Conservation (phyloP, 2,113 vertebrate species). For the Myrmecobius fasciatus region DNA sequence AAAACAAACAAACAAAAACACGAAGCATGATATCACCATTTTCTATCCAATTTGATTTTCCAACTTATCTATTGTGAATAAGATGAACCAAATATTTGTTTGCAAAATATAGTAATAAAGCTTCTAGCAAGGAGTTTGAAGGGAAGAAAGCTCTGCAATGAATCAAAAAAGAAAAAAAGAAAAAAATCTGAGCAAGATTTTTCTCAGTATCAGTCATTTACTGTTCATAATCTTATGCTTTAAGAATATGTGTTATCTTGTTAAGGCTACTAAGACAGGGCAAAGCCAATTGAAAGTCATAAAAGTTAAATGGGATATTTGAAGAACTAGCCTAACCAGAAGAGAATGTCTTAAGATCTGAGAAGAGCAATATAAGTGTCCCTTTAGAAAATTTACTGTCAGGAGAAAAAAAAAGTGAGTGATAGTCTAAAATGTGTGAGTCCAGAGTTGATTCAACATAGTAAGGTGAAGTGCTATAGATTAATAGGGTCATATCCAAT, state of each 20-base stretch:
- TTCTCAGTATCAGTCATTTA: not conserved
- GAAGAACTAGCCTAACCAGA: not conserved
- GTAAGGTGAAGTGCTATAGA: not conserved
- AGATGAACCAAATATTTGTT: constrained; percentile 61
- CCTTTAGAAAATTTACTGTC: not conserved
- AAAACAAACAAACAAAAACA: constrained; percentile 50
- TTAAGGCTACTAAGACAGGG: not conserved
- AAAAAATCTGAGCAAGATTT: constrained; percentile 38
- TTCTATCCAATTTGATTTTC: constrained; percentile 73
- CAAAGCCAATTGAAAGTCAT: not conserved
- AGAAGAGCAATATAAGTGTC: constrained; percentile 1
- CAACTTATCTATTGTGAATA: constrained; percentile 44
- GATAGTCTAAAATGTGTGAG: not conserved
- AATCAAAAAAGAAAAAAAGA: constrained; percentile 21
- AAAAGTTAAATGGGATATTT: not conserved
- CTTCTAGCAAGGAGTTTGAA: constrained; percentile 39
- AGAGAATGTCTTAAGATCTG: not conserved
- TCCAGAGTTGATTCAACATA: not conserved
- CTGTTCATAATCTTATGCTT: constrained; percentile 30
- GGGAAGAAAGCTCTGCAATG: constrained; percentile 48
- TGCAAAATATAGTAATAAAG: constrained; percentile 34
- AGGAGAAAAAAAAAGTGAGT: not conserved
- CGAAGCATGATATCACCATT: constrained; percentile 55
- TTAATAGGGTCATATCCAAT: not conserved
- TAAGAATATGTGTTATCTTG: constrained; percentile 15